Evolutionary conservation across 2,888 invertebrate genomes (phyloP), one percentile per base, ranked within the genome.

Genomic region (Ormyrus nitidulus): DNA sequence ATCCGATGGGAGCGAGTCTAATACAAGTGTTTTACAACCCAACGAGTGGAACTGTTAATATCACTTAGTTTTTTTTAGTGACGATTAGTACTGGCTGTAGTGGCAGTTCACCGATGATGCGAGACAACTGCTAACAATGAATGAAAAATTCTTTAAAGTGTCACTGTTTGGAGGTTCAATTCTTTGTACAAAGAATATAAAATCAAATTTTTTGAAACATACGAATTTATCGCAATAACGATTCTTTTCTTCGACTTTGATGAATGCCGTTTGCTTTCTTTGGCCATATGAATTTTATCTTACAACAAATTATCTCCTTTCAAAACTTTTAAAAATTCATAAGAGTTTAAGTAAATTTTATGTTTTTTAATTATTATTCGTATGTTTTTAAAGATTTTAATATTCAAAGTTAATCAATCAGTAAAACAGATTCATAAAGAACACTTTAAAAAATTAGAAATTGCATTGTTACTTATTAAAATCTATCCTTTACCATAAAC

Each of bases 81-180:
- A 75, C 68, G 65, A 80, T 76, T 76, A 80, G 73, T 75, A 80
- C 66, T 74, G 54, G 62, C 69, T 73, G 79, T 69, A 76, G 65
- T 73, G 76, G 76, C 79, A 79, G 79, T 76, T 81, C 64, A 62
- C 76, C 72, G 62, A 65, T 59, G 65, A 71, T 74, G 54, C 54
- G 66, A 53, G 46, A n/a, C 44, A 66, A 58, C 49, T 10, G 6
- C 44, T 59, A 56, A 71, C 13, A 70, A 70, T 8, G 51, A 65
- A 65, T 65, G 11, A 64, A 9, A 73, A 73, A 13, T 65, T 58
- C 65, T 48, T 73, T 53, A 19, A 71, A 19, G 34, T 11, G 68
- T 64, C 10, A 53, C 48, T 53, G 62, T 54, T 69, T 48, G 61
- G 46, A 69, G 68, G 34, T 19, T 65, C 49, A 49, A n/a, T 44